Conservation (phyloP, 2,888 invertebrate species). For the Netelia inedita region DNA sequence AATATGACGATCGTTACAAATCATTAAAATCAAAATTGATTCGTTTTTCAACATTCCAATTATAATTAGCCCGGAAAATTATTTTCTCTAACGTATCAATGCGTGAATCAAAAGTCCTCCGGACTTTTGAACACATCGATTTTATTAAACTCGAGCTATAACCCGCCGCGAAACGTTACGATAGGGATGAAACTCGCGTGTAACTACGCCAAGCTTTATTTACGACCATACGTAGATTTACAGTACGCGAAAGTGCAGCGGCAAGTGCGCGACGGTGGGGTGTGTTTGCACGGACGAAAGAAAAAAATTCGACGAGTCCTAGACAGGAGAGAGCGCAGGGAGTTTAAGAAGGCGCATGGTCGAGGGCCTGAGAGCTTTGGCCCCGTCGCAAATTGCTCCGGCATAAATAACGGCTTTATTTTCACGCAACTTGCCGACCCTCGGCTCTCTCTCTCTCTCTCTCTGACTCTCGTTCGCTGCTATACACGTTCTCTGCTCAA, state of each 20-base stretch:
- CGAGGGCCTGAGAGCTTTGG: slow-evolving; percentile 11
- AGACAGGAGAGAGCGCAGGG: slow-evolving; percentile 18
- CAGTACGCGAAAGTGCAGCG: slow-evolving; percentile 34
- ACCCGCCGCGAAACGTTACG: slow-evolving; percentile 50
- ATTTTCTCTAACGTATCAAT: too few relatives aligned
- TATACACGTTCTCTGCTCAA: slow-evolving; percentile 20
- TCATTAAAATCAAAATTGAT: too few relatives aligned
- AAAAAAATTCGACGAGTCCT: slow-evolving; percentile 49
- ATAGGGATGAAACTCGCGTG: background rate
- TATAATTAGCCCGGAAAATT: too few relatives aligned
- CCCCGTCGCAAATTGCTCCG: slow-evolving; percentile 67
- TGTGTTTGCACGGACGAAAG: background rate
- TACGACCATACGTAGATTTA: slow-evolving; percentile 27
- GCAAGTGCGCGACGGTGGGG: background rate
- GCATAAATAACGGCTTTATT: slow-evolving; percentile 80
- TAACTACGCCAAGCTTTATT: slow-evolving; percentile 25
- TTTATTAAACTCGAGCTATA: too few relatives aligned
- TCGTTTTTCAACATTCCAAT: too few relatives aligned
- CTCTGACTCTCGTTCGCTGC: slow-evolving; percentile 5
- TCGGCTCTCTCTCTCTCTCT: slow-evolving; percentile 7
- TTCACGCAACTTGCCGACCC: slow-evolving; percentile 75
- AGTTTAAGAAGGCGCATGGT: slow-evolving; percentile 24
- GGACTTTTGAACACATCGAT: too few relatives aligned
- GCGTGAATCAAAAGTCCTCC: too few relatives aligned
- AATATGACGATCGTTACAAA: too few relatives aligned